Percentiles rank a stretch among this genome's conserved stretches.
Evolutionary conservation across 2,888 invertebrate species (phyloP).

Genomic region (Drosophila meridionalis): DNA sequence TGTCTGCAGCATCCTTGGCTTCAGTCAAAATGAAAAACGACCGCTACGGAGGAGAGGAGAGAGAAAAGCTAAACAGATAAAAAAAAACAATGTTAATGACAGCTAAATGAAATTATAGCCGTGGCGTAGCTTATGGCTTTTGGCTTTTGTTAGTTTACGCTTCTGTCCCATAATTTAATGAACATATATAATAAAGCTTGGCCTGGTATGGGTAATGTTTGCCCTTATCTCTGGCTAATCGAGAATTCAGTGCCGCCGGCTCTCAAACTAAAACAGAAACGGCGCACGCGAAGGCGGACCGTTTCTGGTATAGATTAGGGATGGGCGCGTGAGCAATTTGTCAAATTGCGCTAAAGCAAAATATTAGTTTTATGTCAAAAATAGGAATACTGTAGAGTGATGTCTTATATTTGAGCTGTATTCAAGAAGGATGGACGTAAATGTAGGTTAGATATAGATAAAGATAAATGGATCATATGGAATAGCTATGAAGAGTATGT

Average conservation of each 20-base stretch:
- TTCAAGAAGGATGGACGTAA: not conserved
- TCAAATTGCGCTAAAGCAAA: not conserved
- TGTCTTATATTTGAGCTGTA: too few species aligned
- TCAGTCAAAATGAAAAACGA: constrained; percentile 83
- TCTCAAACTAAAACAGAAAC: constrained; percentile 40
- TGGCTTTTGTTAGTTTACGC: constrained; percentile 17
- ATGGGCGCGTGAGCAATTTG: constrained; percentile 12
- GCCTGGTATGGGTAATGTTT: constrained; percentile 31
- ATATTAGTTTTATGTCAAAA: too few species aligned
- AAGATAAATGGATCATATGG: not conserved
- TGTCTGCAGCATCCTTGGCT: constrained; percentile 97
- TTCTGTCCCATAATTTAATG: constrained; percentile 49
- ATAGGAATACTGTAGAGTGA: too few species aligned
- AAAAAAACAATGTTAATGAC: constrained; percentile 17
- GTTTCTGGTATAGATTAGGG: not conserved
- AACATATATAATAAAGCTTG: constrained; percentile 55
- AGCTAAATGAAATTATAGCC: constrained; percentile 17
- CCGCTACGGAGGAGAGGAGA: too few species aligned
- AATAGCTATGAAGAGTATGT: too few species aligned
- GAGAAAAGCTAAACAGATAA: not conserved
- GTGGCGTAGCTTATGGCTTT: constrained; percentile 12
- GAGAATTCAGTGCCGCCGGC: constrained; percentile 50
- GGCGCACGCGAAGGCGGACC: constrained; percentile 44
- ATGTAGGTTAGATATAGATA: not conserved
- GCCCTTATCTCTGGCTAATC: constrained; percentile 61